phyloP scores from a whole-genome alignment of 2,888 invertebrate species.

The Pseudolycoriella hygida region DNA sequence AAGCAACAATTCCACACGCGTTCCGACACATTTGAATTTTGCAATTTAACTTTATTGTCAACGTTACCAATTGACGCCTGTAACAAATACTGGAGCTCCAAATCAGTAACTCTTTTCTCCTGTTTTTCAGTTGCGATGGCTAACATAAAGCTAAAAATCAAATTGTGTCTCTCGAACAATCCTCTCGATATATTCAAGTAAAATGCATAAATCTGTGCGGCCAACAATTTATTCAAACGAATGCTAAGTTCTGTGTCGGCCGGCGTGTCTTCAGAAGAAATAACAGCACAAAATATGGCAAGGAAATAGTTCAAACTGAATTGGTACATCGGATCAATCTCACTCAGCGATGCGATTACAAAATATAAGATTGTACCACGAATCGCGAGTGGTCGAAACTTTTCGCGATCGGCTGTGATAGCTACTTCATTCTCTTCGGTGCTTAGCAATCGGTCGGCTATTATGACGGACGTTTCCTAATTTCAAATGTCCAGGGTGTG shows the following conservation, averaged over 20 bases:
- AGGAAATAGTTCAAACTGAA: slow-evolving; percentile 84
- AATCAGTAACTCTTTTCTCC: slow-evolving; percentile 35
- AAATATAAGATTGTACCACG: slow-evolving; percentile 83
- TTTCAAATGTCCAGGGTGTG: no score
- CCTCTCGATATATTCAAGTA: slow-evolving; percentile 81
- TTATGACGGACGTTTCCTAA: slow-evolving; percentile 83
- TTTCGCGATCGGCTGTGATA: slow-evolving; percentile 70
- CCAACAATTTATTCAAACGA: slow-evolving; percentile 49
- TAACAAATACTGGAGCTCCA: slow-evolving; percentile 63
- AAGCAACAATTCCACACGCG: slow-evolving; percentile 43
- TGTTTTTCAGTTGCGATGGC: slow-evolving; percentile 57
- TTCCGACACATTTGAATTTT: slow-evolving; percentile 7
- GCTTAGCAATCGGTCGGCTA: slow-evolving; percentile 70
- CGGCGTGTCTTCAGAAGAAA: slow-evolving; percentile 52
- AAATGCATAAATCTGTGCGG: slow-evolving; percentile 62
- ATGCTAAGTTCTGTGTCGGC: slow-evolving; percentile 36
- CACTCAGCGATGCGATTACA: slow-evolving; percentile 71
- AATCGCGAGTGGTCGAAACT: slow-evolving; percentile 68
- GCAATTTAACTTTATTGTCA: slow-evolving; percentile 37
- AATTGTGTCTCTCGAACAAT: slow-evolving; percentile 77
- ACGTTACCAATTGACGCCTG: slow-evolving; percentile 48
- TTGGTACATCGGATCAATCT: slow-evolving; percentile 93
- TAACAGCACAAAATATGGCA: slow-evolving; percentile 58
- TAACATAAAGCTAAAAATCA: slow-evolving; percentile 73
- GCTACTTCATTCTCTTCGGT: slow-evolving; percentile 75